Evolutionary conservation across 1,140 invertebrate species (phyloP), one percentile per base, ranked within the genome.

Genomic region (Platyura marginata): DNA sequence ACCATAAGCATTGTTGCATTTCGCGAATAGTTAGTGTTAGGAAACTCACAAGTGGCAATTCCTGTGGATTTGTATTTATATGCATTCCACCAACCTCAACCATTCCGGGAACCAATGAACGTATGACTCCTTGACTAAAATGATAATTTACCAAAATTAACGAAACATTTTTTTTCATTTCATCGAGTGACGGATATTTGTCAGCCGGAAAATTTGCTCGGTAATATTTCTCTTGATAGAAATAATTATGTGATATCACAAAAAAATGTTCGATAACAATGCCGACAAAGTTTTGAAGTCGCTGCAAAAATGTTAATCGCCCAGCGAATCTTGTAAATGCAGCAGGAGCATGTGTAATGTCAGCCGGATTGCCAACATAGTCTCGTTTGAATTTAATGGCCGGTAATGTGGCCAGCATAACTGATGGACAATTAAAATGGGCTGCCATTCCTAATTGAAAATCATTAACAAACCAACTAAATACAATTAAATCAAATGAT

Each of bases 291-390:
- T 75, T 76, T 15, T 53, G 48, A 0, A 71, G 3, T 41, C 75
- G 56, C 42, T 74, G 52, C 8, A 49, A 20, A 18, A 77, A 72
- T 3, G 45, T 59, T 71, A 77, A 72, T 10, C 56, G 53, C 10
- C 53, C 49, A 1, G 52, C 49, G 20, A 53, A 57, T 0, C 50
- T 36, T 1, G 60, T 44, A 5, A 68, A 68, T 32, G 21, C 11
- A 34, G 39, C 16, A 3, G 50, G 47, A 18, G 49, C 41, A 33
- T 46, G 47, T 5, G 51, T 46, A 18, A 47, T 41, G 5, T 45
- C 46, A 21, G n/a, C 19, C 25, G 43, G 49, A 41, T 46, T 47
- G 20, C 46, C 51, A 20, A 47, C 36, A 20, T 45, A 41, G 21
- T 49, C 50, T 20, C 34, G 46, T 3, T 50, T 33, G 5, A 23